Evolutionary conservation across 2,113 vertebrate genomes (phyloP).

Genomic region (Microcebus jonahi): DNA sequence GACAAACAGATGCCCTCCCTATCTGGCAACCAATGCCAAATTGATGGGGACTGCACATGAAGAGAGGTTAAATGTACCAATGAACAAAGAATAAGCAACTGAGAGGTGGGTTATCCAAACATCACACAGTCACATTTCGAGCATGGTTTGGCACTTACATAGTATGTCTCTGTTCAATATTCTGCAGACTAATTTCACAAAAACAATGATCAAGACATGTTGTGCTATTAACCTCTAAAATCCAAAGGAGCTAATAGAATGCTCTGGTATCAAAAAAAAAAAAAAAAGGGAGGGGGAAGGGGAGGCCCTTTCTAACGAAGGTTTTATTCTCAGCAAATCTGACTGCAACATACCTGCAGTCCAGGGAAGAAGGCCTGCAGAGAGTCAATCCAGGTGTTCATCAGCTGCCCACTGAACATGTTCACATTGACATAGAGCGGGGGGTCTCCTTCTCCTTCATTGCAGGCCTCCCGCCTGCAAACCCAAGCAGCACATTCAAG

Average conservation of each 20-base stretch:
- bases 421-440: constrained; percentile 98
- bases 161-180: not conserved
- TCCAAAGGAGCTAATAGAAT: not conserved
- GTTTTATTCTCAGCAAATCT: not conserved
- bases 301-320: not conserved
- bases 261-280: not conserved
- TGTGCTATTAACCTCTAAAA: not conserved
- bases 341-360: constrained; percentile 89
- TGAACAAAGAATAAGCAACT: not conserved
- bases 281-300: not conserved
- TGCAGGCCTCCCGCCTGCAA: constrained; percentile 94
- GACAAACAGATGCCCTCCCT: not conserved
- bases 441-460: constrained; percentile 97
- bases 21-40: not conserved
- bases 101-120: not conserved
- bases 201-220: not conserved
- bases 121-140: too few species aligned
- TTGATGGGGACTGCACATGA: not conserved
- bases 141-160: not conserved
- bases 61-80: not conserved
- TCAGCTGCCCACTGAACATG: constrained; percentile 98
- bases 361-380: constrained; percentile 99
- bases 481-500: not conserved
- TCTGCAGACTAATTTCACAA: not conserved
- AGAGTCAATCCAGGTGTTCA: constrained; percentile 99